Percentiles rank a stretch among this genome's conserved stretches.
phyloP scores from a whole-genome alignment of 2,797 vertebrate genomes.

The Poliocrania exsul region DNA sequence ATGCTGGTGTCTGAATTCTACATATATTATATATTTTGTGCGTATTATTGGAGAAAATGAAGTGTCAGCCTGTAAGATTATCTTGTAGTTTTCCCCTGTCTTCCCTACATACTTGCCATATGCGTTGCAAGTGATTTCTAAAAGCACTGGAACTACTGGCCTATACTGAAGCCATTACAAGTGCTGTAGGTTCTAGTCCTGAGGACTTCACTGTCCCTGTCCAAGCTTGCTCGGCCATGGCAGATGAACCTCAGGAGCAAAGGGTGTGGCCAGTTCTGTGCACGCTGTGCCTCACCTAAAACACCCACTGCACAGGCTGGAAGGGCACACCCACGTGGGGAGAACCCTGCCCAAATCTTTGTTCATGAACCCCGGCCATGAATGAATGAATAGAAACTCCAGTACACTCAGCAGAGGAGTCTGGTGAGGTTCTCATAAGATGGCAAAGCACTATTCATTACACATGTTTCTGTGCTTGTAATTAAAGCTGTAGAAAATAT shows the following conservation, averaged over 20 bases:
- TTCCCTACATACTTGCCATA: background rate
- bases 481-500: background rate
- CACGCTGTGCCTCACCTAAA: no score
- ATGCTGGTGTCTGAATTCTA: background rate
- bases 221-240: no score
- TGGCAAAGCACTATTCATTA: background rate
- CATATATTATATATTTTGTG: background rate
- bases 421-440: background rate
- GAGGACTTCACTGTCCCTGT: no score
- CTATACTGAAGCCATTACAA: background rate
- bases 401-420: background rate
- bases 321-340: no score
- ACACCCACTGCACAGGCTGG: no score
- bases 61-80: background rate
- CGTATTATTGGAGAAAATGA: background rate
- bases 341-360: no score
- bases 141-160: background rate
- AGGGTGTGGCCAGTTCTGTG: no score
- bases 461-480: background rate
- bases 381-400: no score
- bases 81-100: background rate
- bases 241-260: no score
- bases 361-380: no score
- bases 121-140: background rate
- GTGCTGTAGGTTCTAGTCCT: background rate